A percentile compares a stretch with the other conserved stretches of the same genome.
phyloP scores from a whole-genome alignment of 92 coral and sea anemone genomes.

The Umimayanthus kanabou region DNA sequence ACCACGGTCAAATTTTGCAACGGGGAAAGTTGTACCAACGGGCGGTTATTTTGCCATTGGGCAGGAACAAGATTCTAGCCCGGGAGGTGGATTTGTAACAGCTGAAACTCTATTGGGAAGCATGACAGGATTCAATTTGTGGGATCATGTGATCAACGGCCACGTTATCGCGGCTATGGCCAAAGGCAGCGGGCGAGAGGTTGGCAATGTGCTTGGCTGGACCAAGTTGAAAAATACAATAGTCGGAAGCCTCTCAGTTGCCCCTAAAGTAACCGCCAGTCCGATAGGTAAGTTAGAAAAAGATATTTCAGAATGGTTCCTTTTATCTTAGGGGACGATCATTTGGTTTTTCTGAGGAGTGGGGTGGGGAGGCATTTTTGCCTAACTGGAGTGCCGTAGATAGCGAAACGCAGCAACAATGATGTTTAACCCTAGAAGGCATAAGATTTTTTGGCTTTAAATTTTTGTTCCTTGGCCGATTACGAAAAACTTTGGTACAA shows the following conservation, averaged over 20 bases:
- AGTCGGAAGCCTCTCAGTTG: not conserved
- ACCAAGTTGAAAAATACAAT: not conserved
- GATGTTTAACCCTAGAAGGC: no score
- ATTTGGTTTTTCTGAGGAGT: no score
- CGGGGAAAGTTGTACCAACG: not conserved
- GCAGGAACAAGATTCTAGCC: constrained; percentile 11
- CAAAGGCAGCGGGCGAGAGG: constrained; percentile 22
- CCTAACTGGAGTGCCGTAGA: no score
- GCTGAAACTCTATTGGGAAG: constrained; percentile 12
- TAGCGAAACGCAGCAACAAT: no score
- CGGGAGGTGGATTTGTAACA: constrained; percentile 19
- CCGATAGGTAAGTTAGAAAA: not conserved
- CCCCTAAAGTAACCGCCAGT: not conserved
- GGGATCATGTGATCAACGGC: constrained; percentile 23
- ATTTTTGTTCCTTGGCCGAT: no score
- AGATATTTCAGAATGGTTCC: no score
- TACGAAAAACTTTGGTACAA: no score
- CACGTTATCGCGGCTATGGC: constrained; percentile 22
- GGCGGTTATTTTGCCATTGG: constrained; percentile 34
- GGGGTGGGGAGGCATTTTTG: no score
- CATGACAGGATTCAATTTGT: constrained; percentile 21
- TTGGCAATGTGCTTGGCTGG: constrained; percentile 21
- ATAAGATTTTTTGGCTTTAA: no score
- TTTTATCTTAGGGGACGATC: no score
- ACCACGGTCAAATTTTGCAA: not conserved